Evolutionary conservation across 2,797 vertebrate genomes (phyloP), one percentile per base, ranked within the genome.

Genomic region (Coracias cyanogaster): DNA sequence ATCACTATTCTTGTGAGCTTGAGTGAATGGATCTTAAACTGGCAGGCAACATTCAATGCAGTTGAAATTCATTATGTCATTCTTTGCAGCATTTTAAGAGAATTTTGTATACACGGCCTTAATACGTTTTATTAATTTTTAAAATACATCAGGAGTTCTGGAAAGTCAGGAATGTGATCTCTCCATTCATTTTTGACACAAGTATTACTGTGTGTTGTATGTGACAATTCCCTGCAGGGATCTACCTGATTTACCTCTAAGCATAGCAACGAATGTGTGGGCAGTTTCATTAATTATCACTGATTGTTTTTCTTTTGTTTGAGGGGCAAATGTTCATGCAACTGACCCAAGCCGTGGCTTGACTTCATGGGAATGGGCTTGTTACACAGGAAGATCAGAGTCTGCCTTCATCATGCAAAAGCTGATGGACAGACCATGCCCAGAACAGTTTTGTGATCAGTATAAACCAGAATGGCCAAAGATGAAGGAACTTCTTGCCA

Each of bases 331-430:
- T 48, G 81, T 99, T 77, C 96, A 99, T 1, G 98, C 99, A 0
- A 98, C 97, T 45, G 99, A 99, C 95, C 98, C 96, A 25, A 98
- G 98, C 39, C 99, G 99, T 15, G 97, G 98, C 35, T 97, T 99
- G 84, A 99, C 98, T 3, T 92, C 99, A 4, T 98, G 97, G 94
- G 99, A 99, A 95, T 99, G 99, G 99, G 99, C 99, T 35, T 89
- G 98, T 31, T 99, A 98, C 92, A 99, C 99, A 0, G 98, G 99
- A 61, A 98, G 99, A 8, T 97, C 98, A 28, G 99, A 99, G 92
- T 98, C 99, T 0, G 98, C 98, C 28, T 98, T 98, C 24, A 83
- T 98, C 96, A 99, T 99, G 96, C 97, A 98, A 21, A 99, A 98
- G 60, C 97, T 99, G 84, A 97, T 99, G 97, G 98, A 98, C 35